Percentiles rank a stretch among this genome's conserved stretches.
Evolutionary conservation across 2,113 vertebrate genomes (phyloP).

Genomic region (Esox niger): DNA sequence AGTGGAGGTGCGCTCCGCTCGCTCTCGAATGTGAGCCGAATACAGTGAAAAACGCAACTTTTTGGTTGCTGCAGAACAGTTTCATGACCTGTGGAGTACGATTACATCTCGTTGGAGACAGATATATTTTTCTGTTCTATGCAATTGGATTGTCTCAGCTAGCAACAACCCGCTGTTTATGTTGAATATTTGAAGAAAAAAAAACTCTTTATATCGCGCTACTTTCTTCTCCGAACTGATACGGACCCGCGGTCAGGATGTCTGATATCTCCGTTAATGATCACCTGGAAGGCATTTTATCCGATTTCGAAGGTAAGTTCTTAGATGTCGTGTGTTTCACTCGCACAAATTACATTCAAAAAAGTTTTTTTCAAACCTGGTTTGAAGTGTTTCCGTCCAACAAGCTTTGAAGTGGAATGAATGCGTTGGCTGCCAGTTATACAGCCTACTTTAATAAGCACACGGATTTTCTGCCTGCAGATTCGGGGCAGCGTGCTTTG

Average conservation of each 20-base stretch:
- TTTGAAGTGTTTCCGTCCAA: no score
- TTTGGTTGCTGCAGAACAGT: not conserved
- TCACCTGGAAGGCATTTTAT: conserved; percentile 82
- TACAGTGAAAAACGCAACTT: not conserved
- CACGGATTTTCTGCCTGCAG: not conserved
- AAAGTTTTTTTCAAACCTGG: no score
- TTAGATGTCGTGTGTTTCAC: no score
- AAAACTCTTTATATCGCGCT: not conserved
- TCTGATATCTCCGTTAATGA: conserved; percentile 78
- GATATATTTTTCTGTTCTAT: not conserved
- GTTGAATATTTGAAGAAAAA: no score
- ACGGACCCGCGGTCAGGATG: conserved; percentile 59
- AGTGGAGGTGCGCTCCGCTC: not conserved
- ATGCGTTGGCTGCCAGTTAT: no score
- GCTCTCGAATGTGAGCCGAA: not conserved
- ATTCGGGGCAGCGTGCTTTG: not conserved
- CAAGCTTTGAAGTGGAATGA: not conserved
- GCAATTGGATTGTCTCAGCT: not conserved
- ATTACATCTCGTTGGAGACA: not conserved
- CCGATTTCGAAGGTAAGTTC: conserved; percentile 80
- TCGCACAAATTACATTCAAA: no score
- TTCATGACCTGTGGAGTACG: not conserved
- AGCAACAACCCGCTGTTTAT: not conserved
- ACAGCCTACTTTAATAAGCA: not conserved
- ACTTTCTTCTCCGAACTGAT: conserved; percentile 10